Conservation (phyloP, 2,797 vertebrate genomes). For the Limnodromus scolopaceus region DNA sequence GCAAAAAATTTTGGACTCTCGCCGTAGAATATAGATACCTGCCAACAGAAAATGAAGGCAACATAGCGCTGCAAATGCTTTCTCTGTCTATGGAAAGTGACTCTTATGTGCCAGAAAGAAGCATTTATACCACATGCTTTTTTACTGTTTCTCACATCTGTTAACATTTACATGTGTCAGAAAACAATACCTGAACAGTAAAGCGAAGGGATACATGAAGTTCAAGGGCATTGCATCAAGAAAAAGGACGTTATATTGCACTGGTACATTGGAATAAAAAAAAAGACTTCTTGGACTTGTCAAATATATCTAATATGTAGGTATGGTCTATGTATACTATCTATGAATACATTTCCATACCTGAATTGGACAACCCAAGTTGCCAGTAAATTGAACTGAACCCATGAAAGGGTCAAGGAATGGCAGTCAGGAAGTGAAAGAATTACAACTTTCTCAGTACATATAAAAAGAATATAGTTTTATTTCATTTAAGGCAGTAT, state of each 20-base stretch:
- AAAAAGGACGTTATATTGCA: background rate
- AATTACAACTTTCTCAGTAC: background rate
- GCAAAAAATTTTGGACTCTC: constrained; percentile 56
- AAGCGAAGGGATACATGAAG: constrained; percentile 29
- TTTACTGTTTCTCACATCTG: constrained; percentile 65
- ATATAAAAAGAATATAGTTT: background rate
- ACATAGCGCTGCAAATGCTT: constrained; percentile 40
- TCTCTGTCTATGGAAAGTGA: constrained; percentile 66
- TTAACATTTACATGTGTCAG: constrained; percentile 62
- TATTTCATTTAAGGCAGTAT: background rate
- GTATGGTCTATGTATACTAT: background rate
- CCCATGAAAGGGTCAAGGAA: background rate
- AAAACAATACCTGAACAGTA: constrained; percentile 66
- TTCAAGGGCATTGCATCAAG: constrained; percentile 44
- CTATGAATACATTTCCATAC: background rate
- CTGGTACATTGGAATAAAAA: background rate
- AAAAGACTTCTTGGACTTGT: background rate
- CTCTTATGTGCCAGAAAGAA: constrained; percentile 54
- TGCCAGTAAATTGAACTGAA: background rate
- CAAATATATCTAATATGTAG: background rate
- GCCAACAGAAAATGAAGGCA: constrained; percentile 68
- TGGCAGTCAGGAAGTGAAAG: background rate
- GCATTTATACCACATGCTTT: constrained; percentile 54
- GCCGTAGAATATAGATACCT: constrained; percentile 60
- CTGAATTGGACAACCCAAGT: background rate